These are phyloP conservation scores for Drosophila obscura DNA, from an alignment of 1,140 invertebrate species.

Conservation along the genomic window DNA sequence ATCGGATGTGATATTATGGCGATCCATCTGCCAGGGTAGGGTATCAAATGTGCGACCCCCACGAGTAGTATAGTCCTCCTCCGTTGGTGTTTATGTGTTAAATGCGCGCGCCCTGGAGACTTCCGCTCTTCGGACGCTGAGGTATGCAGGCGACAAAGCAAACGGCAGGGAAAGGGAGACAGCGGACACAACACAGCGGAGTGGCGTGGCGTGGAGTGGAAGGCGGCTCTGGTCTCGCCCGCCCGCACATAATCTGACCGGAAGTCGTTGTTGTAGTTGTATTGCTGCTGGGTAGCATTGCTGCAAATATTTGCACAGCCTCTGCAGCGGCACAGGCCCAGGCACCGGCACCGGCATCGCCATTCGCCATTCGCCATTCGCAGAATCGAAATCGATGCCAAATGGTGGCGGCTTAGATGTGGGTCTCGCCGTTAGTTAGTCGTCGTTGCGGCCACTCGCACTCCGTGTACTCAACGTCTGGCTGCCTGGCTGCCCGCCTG, in stretches of 20 bases:
- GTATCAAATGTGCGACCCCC: no score
- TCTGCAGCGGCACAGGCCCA: background rate
- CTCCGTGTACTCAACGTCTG: slow-evolving; percentile 19
- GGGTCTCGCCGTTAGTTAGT: slow-evolving; percentile 53
- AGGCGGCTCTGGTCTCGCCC: no score
- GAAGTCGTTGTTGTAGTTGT: slow-evolving; percentile 67
- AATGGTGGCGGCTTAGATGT: slow-evolving; percentile 41
- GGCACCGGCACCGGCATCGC: no score
- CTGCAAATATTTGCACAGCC: slow-evolving; percentile 37
- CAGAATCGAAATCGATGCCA: slow-evolving; percentile 7
- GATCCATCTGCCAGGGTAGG: no score
- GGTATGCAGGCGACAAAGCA: slow-evolving; percentile 57
- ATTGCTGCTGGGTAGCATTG: slow-evolving; percentile 19
- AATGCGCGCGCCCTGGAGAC: slow-evolving; percentile 70
- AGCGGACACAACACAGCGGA: slow-evolving; percentile 30
- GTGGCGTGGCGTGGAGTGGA: no score
- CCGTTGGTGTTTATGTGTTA: slow-evolving; percentile 49
- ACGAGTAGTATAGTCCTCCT: slow-evolving; percentile 1
- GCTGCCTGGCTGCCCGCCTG: no score
- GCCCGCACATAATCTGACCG: slow-evolving; percentile 62
- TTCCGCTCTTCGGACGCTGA: slow-evolving; percentile 65
- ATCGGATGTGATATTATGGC: no score
- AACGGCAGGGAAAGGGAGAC: slow-evolving; percentile 8
- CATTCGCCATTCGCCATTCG: no score
- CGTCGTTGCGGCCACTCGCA: background rate